These are phyloP conservation scores for Falcaria lacertinaria DNA, from an alignment of 2,888 invertebrate genomes.

Conservation along the genomic window DNA sequence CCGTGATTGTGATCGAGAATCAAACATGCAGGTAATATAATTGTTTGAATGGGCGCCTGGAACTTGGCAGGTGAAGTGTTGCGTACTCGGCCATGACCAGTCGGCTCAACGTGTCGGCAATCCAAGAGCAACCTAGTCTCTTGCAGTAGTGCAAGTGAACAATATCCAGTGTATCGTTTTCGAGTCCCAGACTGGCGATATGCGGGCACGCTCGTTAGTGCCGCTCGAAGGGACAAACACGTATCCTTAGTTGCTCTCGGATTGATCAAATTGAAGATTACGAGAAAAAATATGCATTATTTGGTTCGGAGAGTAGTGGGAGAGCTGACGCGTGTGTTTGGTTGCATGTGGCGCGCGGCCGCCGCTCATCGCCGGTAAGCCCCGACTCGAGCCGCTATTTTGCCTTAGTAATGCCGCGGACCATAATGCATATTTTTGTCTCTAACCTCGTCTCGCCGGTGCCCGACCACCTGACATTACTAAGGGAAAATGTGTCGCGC, in stretches of 20 bases:
- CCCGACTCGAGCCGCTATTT: constrained; percentile 44
- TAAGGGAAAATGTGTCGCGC: constrained; percentile 74
- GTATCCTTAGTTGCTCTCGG: constrained; percentile 7
- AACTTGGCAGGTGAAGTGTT: no score
- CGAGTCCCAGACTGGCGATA: no score
- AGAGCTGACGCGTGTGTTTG: constrained; percentile 55
- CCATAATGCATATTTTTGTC: constrained; percentile 74
- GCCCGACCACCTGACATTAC: constrained; percentile 60
- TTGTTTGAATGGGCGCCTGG: not conserved
- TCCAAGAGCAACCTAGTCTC: not conserved
- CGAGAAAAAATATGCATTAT: constrained; percentile 73
- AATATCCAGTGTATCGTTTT: no score
- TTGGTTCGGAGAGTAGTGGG: constrained; percentile 14
- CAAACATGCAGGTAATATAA: no score
- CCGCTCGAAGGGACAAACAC: no score
- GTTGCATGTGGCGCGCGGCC: constrained; percentile 60
- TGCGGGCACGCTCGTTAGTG: no score
- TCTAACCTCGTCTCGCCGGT: constrained; percentile 29
- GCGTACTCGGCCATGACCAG: not conserved
- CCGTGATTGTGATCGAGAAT: not conserved
- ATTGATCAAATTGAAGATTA: constrained; percentile 12
- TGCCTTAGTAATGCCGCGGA: constrained; percentile 71
- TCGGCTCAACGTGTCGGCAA: not conserved
- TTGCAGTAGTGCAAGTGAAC: no score
- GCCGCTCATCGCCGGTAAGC: constrained; percentile 58